These are phyloP conservation scores for Anthopleura sola DNA, from an alignment of 64 coral and sea anemone genomes.

Conservation along the genomic window DNA sequence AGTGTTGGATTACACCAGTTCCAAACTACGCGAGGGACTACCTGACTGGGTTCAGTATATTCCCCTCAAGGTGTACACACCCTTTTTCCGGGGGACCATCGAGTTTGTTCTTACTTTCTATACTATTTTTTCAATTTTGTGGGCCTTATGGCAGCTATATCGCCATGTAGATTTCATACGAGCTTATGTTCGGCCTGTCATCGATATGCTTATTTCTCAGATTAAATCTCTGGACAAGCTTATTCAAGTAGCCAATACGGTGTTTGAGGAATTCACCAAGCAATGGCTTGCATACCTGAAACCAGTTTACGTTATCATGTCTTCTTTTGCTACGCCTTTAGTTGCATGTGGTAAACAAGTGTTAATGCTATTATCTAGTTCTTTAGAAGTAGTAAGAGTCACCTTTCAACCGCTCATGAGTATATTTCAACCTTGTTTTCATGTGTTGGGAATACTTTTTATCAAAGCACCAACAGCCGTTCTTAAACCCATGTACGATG, in stretches of 20 bases:
- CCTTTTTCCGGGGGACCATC: conserved; percentile 56
- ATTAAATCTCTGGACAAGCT: conserved; percentile 71
- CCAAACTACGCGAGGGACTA: conserved; percentile 73
- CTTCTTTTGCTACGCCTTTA: conserved; percentile 63
- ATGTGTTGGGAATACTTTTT: conserved; percentile 53
- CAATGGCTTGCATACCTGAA: conserved; percentile 90
- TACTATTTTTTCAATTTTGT: conserved; percentile 83
- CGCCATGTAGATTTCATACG: conserved; percentile 94
- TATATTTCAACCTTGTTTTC: conserved; percentile 44
- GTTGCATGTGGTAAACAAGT: conserved; percentile 40
- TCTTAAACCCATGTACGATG: conserved; percentile 43
- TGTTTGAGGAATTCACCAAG: conserved; percentile 83
- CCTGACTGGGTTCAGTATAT: conserved; percentile 93
- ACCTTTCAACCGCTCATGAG: conserved; percentile 49
- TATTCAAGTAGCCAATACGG: conserved; percentile 65
- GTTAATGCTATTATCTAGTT: conserved; percentile 31
- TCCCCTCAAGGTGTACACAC: conserved; percentile 78
- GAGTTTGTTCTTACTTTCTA: conserved; percentile 74
- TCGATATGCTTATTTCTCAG: conserved; percentile 72
- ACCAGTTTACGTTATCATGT: conserved; percentile 79
- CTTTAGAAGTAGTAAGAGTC: conserved; percentile 25
- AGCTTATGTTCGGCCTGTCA: conserved; percentile 70
- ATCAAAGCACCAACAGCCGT: conserved; percentile 63
- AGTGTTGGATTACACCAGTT: not conserved
- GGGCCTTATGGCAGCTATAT: conserved; percentile 97